phyloP scores from a whole-genome alignment of 2,888 invertebrate species.

The Cephus rjabovi region DNA sequence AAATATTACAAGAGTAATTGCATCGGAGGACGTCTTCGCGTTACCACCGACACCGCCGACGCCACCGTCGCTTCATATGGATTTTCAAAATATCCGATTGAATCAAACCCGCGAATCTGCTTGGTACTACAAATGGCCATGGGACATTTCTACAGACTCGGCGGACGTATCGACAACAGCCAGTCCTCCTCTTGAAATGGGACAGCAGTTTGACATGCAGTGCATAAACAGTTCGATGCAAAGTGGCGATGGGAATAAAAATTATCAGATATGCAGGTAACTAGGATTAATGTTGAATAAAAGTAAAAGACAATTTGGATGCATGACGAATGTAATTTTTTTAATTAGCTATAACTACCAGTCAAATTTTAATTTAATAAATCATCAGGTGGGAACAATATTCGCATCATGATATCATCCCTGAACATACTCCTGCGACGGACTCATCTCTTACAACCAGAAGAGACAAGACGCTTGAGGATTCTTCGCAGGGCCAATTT shows the following conservation, averaged over 20 bases:
- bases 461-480: background rate
- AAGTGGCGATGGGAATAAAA: slow-evolving; percentile 32
- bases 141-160: slow-evolving; percentile 20
- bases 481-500: slow-evolving; percentile 10
- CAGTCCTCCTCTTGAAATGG: slow-evolving; percentile 15
- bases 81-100: slow-evolving; percentile 27
- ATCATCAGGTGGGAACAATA: slow-evolving; percentile 33
- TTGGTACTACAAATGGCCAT: slow-evolving; percentile 33
- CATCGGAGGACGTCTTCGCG: slow-evolving; percentile 34
- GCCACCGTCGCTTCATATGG: slow-evolving; percentile 28
- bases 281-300: background rate
- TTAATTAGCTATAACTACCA: background rate
- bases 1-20: slow-evolving; percentile 12
- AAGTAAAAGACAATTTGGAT: background rate
- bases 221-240: slow-evolving; percentile 19
- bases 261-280: slow-evolving; percentile 39
- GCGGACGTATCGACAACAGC: background rate
- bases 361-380: background rate
- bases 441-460: background rate
- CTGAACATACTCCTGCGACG: background rate
- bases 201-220: slow-evolving; percentile 6
- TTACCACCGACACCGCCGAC: slow-evolving; percentile 40
- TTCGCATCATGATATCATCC: slow-evolving; percentile 18
- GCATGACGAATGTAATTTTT: background rate
- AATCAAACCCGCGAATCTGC: slow-evolving; percentile 27